These are phyloP conservation scores for Oedothorax gibbosus DNA, from an alignment of 1,140 invertebrate genomes.

Conservation along the genomic window DNA sequence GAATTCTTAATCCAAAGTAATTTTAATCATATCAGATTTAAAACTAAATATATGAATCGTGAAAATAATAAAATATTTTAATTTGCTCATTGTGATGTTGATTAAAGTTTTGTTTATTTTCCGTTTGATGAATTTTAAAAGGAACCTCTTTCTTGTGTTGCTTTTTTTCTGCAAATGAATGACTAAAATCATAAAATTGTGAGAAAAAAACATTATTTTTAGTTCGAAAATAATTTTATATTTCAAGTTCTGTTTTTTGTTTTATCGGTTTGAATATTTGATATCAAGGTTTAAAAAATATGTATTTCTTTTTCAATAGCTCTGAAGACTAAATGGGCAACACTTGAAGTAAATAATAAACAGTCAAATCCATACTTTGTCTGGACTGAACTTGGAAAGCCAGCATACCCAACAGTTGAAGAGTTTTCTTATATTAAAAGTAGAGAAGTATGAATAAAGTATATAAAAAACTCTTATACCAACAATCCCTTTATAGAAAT, in stretches of 20 bases:
- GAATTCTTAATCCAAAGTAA: neutral
- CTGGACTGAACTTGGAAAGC: conserved; percentile 51
- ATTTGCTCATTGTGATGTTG: too few species aligned
- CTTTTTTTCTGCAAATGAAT: too few species aligned
- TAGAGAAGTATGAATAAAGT: conserved; percentile 21
- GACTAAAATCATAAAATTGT: too few species aligned
- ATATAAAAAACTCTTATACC: too few species aligned
- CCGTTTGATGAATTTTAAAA: too few species aligned
- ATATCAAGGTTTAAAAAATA: neutral
- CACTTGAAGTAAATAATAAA: conserved; percentile 39
- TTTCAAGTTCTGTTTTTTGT: neutral
- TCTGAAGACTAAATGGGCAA: conserved; percentile 13
- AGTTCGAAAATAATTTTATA: neutral
- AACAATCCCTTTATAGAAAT: too few species aligned
- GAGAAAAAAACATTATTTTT: too few species aligned
- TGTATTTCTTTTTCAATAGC: neutral
- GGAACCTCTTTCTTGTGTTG: too few species aligned
- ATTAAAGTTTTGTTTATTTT: too few species aligned
- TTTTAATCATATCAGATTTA: neutral
- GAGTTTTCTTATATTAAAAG: conserved; percentile 38
- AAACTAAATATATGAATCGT: neutral
- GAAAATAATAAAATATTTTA: neutral
- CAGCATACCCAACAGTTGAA: conserved; percentile 31
- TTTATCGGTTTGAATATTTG: neutral
- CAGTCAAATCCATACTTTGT: conserved; percentile 45